Evolutionary conservation across 2,113 vertebrate genomes (phyloP).

Genomic region (Microtus pennsylvanicus): DNA sequence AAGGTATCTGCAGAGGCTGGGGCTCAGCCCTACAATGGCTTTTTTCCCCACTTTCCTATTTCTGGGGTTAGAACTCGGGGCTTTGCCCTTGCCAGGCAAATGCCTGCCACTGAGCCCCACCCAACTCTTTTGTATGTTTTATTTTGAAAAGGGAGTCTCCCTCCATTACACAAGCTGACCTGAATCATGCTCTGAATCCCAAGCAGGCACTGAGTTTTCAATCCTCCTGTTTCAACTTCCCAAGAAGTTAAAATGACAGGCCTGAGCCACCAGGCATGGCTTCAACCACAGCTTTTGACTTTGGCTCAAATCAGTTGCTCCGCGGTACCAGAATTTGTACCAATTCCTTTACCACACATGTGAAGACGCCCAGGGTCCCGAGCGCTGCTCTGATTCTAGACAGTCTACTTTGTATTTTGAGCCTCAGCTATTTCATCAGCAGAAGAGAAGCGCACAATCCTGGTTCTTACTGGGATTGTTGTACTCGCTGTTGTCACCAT

Average conservation of each 20-base stretch:
- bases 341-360: not conserved
- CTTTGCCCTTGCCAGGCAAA: not conserved
- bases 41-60: not conserved
- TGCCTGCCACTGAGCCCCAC: not conserved
- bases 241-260: not conserved
- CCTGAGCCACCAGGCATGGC: too few species aligned
- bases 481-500: not conserved
- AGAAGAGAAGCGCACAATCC: not conserved
- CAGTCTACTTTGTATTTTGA: not conserved
- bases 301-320: not conserved
- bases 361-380: not conserved
- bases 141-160: not conserved
- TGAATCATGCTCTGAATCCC: not conserved
- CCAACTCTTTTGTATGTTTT: not conserved
- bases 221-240: not conserved
- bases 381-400: not conserved
- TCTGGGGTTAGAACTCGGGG: not conserved
- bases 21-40: not conserved
- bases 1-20: constrained; percentile 18
- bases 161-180: not conserved
- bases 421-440: not conserved
- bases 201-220: not conserved
- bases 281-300: not conserved
- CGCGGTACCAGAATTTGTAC: not conserved
- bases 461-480: not conserved